These are phyloP conservation scores for Myopa testacea DNA, from an alignment of 2,888 invertebrate genomes.

Conservation along the genomic window DNA sequence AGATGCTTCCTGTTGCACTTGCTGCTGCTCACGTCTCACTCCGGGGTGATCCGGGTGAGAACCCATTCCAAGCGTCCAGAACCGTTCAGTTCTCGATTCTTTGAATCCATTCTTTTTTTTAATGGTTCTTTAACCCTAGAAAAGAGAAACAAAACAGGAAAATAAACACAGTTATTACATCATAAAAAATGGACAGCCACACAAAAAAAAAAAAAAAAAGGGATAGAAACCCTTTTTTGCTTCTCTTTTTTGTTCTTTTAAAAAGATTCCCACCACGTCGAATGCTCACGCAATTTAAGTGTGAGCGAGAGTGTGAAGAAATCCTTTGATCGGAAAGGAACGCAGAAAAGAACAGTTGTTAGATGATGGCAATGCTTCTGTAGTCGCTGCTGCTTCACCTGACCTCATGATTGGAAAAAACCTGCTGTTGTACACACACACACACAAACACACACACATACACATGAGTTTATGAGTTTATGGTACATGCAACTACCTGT, in stretches of 20 bases:
- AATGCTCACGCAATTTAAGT: constrained; percentile 17
- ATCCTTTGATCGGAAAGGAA: constrained; percentile 5
- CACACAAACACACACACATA: constrained; percentile 12
- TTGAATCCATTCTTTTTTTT: neutral
- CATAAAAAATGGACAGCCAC: constrained; percentile 38
- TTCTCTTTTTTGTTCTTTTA: constrained; percentile 15
- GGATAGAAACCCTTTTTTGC: constrained; percentile 23
- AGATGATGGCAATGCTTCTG: neutral
- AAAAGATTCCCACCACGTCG: constrained; percentile 29
- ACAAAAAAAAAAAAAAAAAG: too few species aligned
- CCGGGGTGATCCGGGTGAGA: constrained; percentile 4
- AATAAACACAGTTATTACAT: constrained; percentile 43
- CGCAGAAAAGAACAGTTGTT: constrained; percentile 29
- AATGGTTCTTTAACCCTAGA: neutral
- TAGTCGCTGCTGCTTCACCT: constrained; percentile 35
- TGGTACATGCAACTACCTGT: too few species aligned
- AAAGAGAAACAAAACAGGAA: constrained; percentile 16
- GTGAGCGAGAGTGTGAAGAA: constrained; percentile 41
- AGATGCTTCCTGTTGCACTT: constrained; percentile 18
- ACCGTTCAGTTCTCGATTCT: neutral
- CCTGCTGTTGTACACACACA: constrained; percentile 31
- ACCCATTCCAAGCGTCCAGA: constrained; percentile 6
- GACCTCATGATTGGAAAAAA: constrained; percentile 43
- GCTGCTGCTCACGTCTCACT: neutral
- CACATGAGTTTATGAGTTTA: neutral